phyloP scores from a whole-genome alignment of 2,888 invertebrate species.

The Anthophora plumipes region DNA sequence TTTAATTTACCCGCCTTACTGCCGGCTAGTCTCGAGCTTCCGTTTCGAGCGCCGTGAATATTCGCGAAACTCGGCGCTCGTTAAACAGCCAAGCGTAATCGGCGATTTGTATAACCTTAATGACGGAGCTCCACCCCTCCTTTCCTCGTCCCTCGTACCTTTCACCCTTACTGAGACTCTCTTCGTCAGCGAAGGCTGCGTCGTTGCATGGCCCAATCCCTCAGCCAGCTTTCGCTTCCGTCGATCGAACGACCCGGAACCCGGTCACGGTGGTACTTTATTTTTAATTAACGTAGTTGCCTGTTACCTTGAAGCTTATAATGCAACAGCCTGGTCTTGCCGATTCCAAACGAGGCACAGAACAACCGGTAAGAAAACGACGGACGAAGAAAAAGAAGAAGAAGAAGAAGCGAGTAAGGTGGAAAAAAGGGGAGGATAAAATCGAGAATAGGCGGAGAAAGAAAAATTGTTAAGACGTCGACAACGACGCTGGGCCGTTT shows the following conservation, averaged over 20 bases:
- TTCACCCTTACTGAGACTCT: neutral
- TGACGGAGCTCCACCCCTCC: conserved; percentile 65
- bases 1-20: conserved; percentile 73
- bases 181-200: neutral
- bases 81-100: conserved; percentile 74
- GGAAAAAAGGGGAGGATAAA: neutral
- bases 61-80: conserved; percentile 69
- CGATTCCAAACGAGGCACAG: neutral
- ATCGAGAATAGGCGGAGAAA: neutral
- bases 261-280: conserved; percentile 55
- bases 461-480: conserved; percentile 49
- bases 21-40: conserved; percentile 61
- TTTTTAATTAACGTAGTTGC: conserved; percentile 69
- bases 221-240: conserved; percentile 24
- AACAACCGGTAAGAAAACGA: neutral
- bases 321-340: conserved; percentile 38
- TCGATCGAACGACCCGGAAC: conserved; percentile 53
- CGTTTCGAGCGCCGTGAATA: conserved; percentile 67
- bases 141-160: conserved; percentile 12
- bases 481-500: conserved; percentile 46
- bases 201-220: neutral
- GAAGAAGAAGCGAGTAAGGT: neutral
- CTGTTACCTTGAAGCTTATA: conserved; percentile 58
- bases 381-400: neutral
- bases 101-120: conserved; percentile 77